phyloP scores from a whole-genome alignment of 92 coral and sea anemone genomes.

The Nematostella vectensis region DNA sequence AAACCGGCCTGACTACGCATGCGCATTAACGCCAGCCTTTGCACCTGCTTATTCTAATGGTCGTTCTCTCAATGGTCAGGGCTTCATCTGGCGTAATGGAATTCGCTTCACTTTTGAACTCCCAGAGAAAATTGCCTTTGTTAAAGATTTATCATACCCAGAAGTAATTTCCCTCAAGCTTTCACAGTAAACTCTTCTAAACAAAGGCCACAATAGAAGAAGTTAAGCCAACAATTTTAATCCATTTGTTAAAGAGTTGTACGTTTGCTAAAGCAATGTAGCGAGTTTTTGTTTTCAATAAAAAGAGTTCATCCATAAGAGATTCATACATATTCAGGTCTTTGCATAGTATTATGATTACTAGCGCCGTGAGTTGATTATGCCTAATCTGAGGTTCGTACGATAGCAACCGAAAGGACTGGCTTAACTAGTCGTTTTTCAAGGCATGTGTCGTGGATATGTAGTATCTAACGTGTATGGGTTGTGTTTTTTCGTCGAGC shows the following conservation, averaged over 20 bases:
- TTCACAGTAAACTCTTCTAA: neutral
- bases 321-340: neutral
- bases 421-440: too few species aligned
- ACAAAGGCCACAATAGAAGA: neutral
- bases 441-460: too few species aligned
- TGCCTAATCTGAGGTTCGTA: neutral
- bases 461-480: too few species aligned
- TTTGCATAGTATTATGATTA: too few species aligned
- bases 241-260: too few species aligned
- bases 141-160: neutral
- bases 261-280: too few species aligned
- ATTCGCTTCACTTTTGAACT: neutral
- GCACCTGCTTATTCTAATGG: neutral
- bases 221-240: too few species aligned
- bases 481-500: too few species aligned
- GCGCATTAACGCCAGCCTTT: neutral
- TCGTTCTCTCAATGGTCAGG: neutral
- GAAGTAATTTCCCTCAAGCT: neutral
- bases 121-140: neutral
- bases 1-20: conserved; percentile 13
- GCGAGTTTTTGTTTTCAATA: too few species aligned
- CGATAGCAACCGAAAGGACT: neutral
- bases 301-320: too few species aligned
- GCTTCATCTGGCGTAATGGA: neutral
- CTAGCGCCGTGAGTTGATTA: neutral